A percentile compares a stretch with the other conserved stretches of the same genome.
phyloP scores from a whole-genome alignment of 2,888 invertebrate species.

The Nomada flava region DNA sequence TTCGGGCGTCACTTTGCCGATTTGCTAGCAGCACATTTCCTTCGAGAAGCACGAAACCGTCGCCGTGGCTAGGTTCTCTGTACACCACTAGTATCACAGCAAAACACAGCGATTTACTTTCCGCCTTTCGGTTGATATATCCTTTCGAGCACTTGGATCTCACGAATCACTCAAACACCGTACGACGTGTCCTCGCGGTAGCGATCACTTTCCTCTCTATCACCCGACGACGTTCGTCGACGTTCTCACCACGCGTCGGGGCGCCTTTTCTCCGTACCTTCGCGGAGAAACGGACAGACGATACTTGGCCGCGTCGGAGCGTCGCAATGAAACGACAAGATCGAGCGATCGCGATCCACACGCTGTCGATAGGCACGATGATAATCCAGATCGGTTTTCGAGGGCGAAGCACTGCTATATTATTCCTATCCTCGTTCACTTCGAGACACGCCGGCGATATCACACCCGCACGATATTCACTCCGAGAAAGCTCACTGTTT shows the following conservation, averaged over 20 bases:
- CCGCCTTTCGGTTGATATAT: not conserved
- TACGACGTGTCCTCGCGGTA: not conserved
- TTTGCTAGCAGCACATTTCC: constrained; percentile 78
- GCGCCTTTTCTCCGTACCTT: constrained; percentile 9
- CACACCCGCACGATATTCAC: constrained; percentile 8
- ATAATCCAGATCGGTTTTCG: constrained; percentile 10
- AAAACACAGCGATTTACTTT: not conserved
- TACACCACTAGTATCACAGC: constrained; percentile 43
- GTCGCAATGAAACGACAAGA: constrained; percentile 25
- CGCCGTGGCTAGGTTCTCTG: constrained; percentile 5
- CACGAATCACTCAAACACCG: constrained; percentile 31
- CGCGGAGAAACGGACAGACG: not conserved
- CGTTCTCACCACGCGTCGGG: constrained; percentile 1
- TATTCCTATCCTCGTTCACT: not conserved
- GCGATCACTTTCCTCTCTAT: constrained; percentile 27
- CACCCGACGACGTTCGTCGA: constrained; percentile 1
- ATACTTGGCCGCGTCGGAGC: not conserved
- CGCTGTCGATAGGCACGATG: constrained; percentile 25
- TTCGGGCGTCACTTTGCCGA: constrained; percentile 78
- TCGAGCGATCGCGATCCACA: constrained; percentile 39
- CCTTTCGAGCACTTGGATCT: constrained; percentile 5
- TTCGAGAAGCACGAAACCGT: constrained; percentile 39
- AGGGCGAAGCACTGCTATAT: constrained; percentile 29
- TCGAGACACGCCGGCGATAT: not conserved
- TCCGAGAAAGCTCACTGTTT: constrained; percentile 15